Evolutionary conservation across 1,140 invertebrate species (phyloP).

Genomic region (Conopomorpha cramerella): DNA sequence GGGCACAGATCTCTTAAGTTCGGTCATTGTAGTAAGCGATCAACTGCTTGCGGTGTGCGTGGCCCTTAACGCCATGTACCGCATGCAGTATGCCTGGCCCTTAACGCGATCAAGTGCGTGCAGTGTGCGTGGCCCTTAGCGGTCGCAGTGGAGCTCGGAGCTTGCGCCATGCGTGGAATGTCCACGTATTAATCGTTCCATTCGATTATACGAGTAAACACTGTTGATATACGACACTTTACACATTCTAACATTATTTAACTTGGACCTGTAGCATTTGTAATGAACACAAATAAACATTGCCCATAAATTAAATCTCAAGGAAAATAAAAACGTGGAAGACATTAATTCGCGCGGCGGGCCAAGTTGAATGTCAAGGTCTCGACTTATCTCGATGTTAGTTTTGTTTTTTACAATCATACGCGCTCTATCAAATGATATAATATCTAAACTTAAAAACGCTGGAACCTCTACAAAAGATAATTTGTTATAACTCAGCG

Average conservation of each 20-base stretch:
- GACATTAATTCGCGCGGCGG: slow-evolving; percentile 57
- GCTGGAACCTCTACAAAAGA: no score
- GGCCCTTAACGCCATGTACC: no score
- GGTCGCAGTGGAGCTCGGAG: slow-evolving; percentile 4
- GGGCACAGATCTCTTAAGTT: no score
- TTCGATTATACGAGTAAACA: slow-evolving; percentile 28
- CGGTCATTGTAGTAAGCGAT: no score
- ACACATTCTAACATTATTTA: slow-evolving; percentile 50
- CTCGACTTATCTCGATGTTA: slow-evolving; percentile 55
- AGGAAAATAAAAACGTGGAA: slow-evolving; percentile 60
- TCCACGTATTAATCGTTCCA: slow-evolving; percentile 31
- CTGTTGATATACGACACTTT: slow-evolving; percentile 51
- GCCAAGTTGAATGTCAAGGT: slow-evolving; percentile 60
- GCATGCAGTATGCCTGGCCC: no score
- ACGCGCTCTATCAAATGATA: slow-evolving; percentile 39
- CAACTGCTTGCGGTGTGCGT: no score
- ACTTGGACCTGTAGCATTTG: slow-evolving; percentile 39
- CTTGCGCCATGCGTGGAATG: slow-evolving; percentile 30
- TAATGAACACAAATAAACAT: slow-evolving; percentile 41
- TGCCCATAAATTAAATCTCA: slow-evolving; percentile 59
- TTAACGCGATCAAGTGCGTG: no score
- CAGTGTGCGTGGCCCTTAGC: background rate
- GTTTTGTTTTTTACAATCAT: slow-evolving; percentile 47
- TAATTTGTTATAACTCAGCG: no score
- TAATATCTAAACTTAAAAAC: slow-evolving; percentile 19